These are phyloP conservation scores for Gryllus longicercus DNA, from an alignment of 2,888 invertebrate genomes.

Conservation along the genomic window DNA sequence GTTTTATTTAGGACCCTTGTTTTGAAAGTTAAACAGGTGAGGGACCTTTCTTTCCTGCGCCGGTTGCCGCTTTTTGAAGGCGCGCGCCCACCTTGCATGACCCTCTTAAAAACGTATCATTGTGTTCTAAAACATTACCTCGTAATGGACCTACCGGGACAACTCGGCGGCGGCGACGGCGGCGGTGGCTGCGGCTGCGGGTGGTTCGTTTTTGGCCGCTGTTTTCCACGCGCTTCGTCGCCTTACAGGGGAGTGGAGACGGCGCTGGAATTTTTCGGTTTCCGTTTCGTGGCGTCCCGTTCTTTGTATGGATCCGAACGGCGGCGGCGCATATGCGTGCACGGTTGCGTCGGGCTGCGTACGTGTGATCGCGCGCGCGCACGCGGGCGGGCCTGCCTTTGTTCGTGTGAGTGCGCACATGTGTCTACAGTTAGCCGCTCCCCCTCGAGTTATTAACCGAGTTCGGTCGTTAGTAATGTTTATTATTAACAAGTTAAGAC, in stretches of 20 bases:
- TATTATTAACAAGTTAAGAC: conserved; percentile 6
- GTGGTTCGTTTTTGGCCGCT: background rate
- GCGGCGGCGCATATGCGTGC: too few relatives aligned
- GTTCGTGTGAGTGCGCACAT: too few relatives aligned
- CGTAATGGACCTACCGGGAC: background rate
- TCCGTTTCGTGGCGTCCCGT: too few relatives aligned
- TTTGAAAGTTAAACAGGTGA: conserved; percentile 9
- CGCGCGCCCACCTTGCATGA: conserved; percentile 17
- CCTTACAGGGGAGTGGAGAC: background rate
- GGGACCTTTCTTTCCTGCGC: background rate
- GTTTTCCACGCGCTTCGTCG: background rate
- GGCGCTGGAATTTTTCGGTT: too few relatives aligned
- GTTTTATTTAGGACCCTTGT: background rate
- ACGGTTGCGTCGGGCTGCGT: too few relatives aligned
- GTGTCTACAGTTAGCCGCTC: background rate
- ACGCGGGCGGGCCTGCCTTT: too few relatives aligned
- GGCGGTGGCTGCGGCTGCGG: background rate
- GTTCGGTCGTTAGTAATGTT: conserved; percentile 6
- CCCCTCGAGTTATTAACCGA: conserved; percentile 10
- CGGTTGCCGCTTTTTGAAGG: background rate
- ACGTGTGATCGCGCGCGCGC: too few relatives aligned
- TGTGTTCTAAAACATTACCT: conserved; percentile 10
- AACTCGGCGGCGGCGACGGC: background rate
- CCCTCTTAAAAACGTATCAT: conserved; percentile 17
- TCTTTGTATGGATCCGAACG: too few relatives aligned